These are phyloP conservation scores for Podarcis siculus DNA, from an alignment of 2,797 vertebrate genomes.

Conservation along the genomic window DNA sequence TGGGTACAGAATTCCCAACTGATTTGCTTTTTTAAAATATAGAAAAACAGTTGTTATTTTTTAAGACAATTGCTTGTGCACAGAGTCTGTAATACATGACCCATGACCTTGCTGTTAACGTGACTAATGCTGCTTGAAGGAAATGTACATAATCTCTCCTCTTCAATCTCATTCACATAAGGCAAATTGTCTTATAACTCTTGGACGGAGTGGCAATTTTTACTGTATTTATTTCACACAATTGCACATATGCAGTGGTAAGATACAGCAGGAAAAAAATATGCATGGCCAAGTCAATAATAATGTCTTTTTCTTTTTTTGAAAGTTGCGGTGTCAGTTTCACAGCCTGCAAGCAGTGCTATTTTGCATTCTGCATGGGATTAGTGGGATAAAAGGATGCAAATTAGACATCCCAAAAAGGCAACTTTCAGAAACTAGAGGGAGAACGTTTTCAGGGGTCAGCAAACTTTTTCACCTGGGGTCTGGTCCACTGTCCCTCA, in stretches of 20 bases:
- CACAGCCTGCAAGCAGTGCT: neutral
- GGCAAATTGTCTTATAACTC: neutral
- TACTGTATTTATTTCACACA: neutral
- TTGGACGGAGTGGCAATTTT: neutral
- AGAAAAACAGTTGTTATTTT: constrained; percentile 10
- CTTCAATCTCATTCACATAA: neutral
- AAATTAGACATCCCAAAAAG: neutral
- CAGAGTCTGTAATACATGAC: neutral
- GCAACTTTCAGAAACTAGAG: neutral
- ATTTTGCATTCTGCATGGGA: neutral
- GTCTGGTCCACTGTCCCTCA: too few relatives aligned
- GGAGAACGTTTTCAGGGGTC: neutral
- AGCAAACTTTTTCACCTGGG: too few relatives aligned
- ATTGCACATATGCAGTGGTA: neutral
- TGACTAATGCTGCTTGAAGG: neutral
- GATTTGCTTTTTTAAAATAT: neutral
- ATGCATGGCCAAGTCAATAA: neutral
- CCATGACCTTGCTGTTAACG: neutral
- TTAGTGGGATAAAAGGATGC: neutral
- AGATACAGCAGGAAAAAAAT: neutral
- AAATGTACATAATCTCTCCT: neutral
- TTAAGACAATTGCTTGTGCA: neutral
- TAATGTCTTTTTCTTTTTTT: neutral
- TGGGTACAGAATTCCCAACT: neutral
- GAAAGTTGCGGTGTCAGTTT: neutral